Conservation (phyloP, 2,797 vertebrate species). For the Rallus crepitans region DNA sequence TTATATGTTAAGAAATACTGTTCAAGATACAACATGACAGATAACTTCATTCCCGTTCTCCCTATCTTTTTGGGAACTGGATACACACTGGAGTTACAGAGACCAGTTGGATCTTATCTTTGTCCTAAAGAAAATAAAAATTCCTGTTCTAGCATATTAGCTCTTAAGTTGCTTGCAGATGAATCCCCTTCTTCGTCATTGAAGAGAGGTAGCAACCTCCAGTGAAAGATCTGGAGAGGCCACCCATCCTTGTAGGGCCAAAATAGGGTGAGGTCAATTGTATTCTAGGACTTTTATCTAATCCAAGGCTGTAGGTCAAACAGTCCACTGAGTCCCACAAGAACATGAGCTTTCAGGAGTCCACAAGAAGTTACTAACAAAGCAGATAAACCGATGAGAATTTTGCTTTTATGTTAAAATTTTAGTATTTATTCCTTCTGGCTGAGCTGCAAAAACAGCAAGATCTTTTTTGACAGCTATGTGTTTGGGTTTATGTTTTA, state of each 20-base stretch:
- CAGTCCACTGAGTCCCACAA: background rate
- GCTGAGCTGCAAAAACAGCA: background rate
- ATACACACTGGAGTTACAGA: background rate
- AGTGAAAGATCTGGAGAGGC: background rate
- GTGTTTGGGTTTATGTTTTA: background rate
- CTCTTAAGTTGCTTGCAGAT: background rate
- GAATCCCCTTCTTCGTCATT: background rate
- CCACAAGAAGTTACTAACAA: background rate
- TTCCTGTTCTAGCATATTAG: fast-evolving
- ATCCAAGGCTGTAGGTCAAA: background rate
- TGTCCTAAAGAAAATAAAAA: background rate
- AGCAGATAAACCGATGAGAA: background rate
- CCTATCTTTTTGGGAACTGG: background rate
- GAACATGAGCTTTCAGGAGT: background rate
- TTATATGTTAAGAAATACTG: background rate
- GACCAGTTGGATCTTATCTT: background rate
- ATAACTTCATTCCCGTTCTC: background rate
- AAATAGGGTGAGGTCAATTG: background rate
- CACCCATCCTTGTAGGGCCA: background rate
- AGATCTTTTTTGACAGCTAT: background rate
- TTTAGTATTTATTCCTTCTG: background rate
- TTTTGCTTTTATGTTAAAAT: background rate
- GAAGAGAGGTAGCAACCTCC: background rate
- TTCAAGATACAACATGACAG: background rate
- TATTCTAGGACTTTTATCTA: background rate